Conservation (phyloP, 2,888 invertebrate species). For the Tineola bisselliella region DNA sequence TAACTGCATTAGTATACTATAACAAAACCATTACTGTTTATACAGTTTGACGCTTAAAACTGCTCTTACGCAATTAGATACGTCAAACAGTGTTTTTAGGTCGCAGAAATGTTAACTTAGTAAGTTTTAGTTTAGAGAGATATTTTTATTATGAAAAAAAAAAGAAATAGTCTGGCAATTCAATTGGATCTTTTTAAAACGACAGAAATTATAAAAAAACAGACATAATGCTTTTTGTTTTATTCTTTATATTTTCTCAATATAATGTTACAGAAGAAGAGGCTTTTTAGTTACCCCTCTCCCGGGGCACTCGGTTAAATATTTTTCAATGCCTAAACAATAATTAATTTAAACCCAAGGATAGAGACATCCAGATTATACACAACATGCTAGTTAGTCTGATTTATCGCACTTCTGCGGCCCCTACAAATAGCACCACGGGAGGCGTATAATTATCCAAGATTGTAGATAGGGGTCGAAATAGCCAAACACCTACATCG, state of each 20-base stretch:
- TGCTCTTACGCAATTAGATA: slow-evolving; percentile 1
- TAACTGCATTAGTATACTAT: background rate
- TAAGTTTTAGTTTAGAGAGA: background rate
- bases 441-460: slow-evolving; percentile 35
- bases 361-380: slow-evolving; percentile 12
- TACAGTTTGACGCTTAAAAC: slow-evolving; percentile 11
- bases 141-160: background rate
- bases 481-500: background rate
- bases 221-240: too few relatives aligned
- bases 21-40: slow-evolving; percentile 10
- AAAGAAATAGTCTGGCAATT: too few relatives aligned
- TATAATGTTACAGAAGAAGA: too few relatives aligned
- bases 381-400: slow-evolving; percentile 33
- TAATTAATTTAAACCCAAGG: slow-evolving; percentile 11
- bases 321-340: background rate
- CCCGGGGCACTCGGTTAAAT: too few relatives aligned
- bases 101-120: background rate
- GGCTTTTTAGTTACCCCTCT: too few relatives aligned
- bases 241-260: too few relatives aligned
- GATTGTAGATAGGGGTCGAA: background rate
- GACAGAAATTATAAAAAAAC: too few relatives aligned
- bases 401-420: slow-evolving; percentile 41
- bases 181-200: too few relatives aligned
- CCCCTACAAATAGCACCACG: slow-evolving; percentile 28
- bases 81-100: slow-evolving; percentile 3